Conservation (phyloP, 2,888 invertebrate genomes). For the Myopa tessellatipennis region DNA sequence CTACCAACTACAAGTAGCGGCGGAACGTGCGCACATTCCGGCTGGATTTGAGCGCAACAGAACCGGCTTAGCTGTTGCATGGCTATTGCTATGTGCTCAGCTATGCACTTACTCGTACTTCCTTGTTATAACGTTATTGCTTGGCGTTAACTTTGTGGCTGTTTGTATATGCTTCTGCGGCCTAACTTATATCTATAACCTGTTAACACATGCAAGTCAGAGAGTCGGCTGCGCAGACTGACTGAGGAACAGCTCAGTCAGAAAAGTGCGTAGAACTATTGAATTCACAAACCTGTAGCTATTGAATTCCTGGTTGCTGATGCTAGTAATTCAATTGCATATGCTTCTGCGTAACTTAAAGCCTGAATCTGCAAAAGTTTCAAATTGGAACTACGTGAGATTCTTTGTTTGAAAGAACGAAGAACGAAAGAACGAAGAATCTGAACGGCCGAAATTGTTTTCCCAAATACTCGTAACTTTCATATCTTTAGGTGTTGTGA, state of each 20-base stretch:
- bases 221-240: not conserved
- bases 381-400: too few relatives aligned
- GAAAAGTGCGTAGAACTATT: not conserved
- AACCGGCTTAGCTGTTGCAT: not conserved
- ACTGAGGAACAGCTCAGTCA: not conserved
- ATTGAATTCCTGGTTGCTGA: slow-evolving; percentile 7
- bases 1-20: slow-evolving; percentile 9
- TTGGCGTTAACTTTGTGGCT: not conserved
- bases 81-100: slow-evolving; percentile 19
- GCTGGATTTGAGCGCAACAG: not conserved
- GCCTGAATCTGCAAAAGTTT: too few relatives aligned
- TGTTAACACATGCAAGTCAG: too few relatives aligned
- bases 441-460: too few relatives aligned
- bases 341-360: too few relatives aligned
- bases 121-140: slow-evolving; percentile 30
- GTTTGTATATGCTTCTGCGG: not conserved
- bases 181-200: too few relatives aligned
- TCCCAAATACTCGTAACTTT: too few relatives aligned
- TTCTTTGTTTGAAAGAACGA: too few relatives aligned
- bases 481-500: not conserved
- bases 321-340: too few relatives aligned
- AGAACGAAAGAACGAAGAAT: too few relatives aligned
- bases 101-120: not conserved
- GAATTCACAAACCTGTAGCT: slow-evolving; percentile 10
- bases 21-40: slow-evolving; percentile 9